phyloP scores from a whole-genome alignment of 1,140 invertebrate species.

The Physella acuta region DNA sequence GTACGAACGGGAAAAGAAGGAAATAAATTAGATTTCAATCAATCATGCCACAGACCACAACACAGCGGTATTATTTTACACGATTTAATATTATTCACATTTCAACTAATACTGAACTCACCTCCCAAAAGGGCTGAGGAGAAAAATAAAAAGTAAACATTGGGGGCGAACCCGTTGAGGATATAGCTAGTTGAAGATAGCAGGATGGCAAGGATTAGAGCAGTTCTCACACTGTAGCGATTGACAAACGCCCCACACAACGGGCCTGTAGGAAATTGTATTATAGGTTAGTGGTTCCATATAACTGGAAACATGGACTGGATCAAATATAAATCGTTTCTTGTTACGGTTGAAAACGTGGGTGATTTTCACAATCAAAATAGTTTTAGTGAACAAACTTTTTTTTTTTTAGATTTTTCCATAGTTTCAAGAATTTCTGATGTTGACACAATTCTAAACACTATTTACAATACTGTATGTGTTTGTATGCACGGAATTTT shows the following conservation, averaged over 20 bases:
- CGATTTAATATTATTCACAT: not conserved
- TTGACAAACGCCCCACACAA: not conserved
- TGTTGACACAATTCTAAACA: too few relatives aligned
- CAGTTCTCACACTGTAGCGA: constrained; percentile 19
- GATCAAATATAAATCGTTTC: too few relatives aligned
- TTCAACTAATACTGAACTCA: not conserved
- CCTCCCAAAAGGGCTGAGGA: constrained; percentile 4
- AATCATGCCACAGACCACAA: not conserved
- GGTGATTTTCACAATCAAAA: too few relatives aligned
- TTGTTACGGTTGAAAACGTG: too few relatives aligned
- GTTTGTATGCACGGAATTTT: too few relatives aligned
- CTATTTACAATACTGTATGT: too few relatives aligned
- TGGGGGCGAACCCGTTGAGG: not conserved
- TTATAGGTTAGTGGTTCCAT: not conserved
- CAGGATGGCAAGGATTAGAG: not conserved
- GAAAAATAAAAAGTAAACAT: constrained; percentile 19
- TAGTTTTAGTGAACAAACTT: too few relatives aligned
- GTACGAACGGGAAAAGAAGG: not conserved
- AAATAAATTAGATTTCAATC: not conserved
- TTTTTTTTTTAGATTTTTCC: too few relatives aligned
- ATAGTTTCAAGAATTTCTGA: too few relatives aligned
- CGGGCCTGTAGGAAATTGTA: not conserved
- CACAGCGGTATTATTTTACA: not conserved
- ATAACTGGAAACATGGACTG: too few relatives aligned
- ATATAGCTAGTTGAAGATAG: not conserved